Evolutionary conservation across 2,888 invertebrate genomes (phyloP).

Genomic region (Drosophila hamatofila): DNA sequence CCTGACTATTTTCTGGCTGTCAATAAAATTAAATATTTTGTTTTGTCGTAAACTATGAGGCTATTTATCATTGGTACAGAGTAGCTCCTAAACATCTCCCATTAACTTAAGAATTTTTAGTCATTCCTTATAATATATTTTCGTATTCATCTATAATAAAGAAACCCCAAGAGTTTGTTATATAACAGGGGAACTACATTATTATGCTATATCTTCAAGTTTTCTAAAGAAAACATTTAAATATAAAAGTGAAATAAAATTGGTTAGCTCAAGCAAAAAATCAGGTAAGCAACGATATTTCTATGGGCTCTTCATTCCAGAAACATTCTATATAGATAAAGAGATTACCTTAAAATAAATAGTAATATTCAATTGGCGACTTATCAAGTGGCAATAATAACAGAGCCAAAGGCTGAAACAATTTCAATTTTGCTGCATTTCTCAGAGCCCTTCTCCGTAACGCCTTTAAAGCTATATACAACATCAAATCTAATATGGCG

Average conservation of each 20-base stretch:
- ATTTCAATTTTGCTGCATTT: conserved; percentile 22
- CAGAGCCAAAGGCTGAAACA: conserved; percentile 30
- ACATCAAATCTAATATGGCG: conserved; percentile 24
- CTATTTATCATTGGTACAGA: not conserved
- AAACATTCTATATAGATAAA: no score
- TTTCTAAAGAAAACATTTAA: no score
- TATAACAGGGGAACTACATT: not conserved
- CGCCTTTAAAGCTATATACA: conserved; percentile 17
- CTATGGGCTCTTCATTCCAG: no score
- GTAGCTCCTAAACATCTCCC: not conserved
- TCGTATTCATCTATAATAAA: not conserved
- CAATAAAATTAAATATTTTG: conserved; percentile 17
- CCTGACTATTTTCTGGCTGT: conserved; percentile 20
- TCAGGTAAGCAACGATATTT: no score
- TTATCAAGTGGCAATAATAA: not conserved
- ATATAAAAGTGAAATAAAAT: no score
- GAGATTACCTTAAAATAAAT: no score
- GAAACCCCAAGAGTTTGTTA: not conserved
- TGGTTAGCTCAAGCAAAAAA: no score
- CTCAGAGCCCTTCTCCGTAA: not conserved
- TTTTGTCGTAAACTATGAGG: not conserved
- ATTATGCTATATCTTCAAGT: no score
- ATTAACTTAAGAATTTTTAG: not conserved
- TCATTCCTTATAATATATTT: not conserved
- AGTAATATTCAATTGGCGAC: not conserved